phyloP scores from a whole-genome alignment of 2,888 invertebrate species.

The Cyclophora punctaria region DNA sequence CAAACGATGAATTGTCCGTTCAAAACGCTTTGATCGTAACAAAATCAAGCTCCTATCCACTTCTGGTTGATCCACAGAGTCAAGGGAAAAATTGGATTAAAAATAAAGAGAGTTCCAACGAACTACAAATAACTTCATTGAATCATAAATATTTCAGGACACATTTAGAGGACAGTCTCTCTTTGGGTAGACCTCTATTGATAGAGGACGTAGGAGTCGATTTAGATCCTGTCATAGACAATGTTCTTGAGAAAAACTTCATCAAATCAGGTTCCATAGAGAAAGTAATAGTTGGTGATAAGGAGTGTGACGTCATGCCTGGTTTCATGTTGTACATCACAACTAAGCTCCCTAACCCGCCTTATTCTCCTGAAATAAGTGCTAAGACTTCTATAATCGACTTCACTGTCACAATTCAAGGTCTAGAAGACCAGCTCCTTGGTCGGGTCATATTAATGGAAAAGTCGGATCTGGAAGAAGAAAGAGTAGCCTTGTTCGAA shows the following conservation, averaged over 20 bases:
- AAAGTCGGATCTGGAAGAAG: constrained; percentile 95
- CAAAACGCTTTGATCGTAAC: constrained; percentile 98
- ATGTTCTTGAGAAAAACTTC: constrained; percentile 97
- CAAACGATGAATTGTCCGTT: constrained; percentile 96
- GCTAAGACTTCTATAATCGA: constrained; percentile 98
- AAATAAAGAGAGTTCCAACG: constrained; percentile 91
- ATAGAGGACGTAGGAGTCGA: constrained; percentile 97
- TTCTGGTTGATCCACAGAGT: constrained; percentile 95
- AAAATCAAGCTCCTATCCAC: constrained; percentile 94
- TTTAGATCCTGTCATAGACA: constrained; percentile 96
- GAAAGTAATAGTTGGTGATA: constrained; percentile 95
- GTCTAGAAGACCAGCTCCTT: constrained; percentile 94
- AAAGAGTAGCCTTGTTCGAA: constrained; percentile 93
- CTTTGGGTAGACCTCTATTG: constrained; percentile 89
- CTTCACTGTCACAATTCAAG: constrained; percentile 97
- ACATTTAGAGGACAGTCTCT: constrained; percentile 91
- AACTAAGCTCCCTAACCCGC: constrained; percentile 96
- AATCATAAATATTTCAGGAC: constrained; percentile 97
- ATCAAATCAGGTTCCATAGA: constrained; percentile 97
- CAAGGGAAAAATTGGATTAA: constrained; percentile 99
- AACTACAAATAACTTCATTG: constrained; percentile 93
- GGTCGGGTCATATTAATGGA: constrained; percentile 97
- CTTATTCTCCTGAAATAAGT: constrained; percentile 97
- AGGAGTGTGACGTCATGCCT: constrained; percentile 97
- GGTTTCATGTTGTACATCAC: constrained; percentile 97